These are phyloP conservation scores for Eubucco bourcierii DNA, from an alignment of 2,113 vertebrate genomes.

Conservation along the genomic window DNA sequence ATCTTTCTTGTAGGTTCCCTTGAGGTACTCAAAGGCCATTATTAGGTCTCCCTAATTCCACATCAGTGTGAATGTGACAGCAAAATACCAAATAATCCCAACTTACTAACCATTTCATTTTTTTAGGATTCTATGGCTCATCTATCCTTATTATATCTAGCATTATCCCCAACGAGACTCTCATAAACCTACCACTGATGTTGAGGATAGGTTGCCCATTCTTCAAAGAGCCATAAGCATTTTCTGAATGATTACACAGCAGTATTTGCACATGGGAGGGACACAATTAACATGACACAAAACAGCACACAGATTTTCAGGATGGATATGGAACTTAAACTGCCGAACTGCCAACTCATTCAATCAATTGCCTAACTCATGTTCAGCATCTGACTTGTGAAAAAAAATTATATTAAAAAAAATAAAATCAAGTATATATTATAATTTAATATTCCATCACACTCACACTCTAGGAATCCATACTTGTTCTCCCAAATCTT, in stretches of 20 bases:
- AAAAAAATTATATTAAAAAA: too few species aligned
- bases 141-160: not conserved
- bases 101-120: not conserved
- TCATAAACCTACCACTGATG: not conserved
- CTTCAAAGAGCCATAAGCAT: not conserved
- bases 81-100: not conserved
- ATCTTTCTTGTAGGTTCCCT: too few species aligned
- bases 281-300: not conserved
- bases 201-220: not conserved
- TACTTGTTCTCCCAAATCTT: not conserved
- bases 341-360: not conserved
- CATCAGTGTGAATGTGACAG: fast-evolving
- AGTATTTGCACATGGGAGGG: not conserved
- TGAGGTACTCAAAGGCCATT: too few species aligned
- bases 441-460: not conserved
- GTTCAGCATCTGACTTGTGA: not conserved
- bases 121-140: not conserved
- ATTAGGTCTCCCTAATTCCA: not conserved
- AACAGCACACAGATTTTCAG: not conserved
- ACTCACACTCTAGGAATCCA: fast-evolving
- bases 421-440: not conserved
- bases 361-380: not conserved
- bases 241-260: not conserved
- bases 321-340: not conserved
- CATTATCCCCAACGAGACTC: fast-evolving